Percentiles rank a stretch among this genome's conserved stretches.
These are phyloP conservation scores for Aurelia sp. DNA, from an alignment of 30 jellyfish, hydroid and myxozoan genomes.

Conservation along the genomic window DNA sequence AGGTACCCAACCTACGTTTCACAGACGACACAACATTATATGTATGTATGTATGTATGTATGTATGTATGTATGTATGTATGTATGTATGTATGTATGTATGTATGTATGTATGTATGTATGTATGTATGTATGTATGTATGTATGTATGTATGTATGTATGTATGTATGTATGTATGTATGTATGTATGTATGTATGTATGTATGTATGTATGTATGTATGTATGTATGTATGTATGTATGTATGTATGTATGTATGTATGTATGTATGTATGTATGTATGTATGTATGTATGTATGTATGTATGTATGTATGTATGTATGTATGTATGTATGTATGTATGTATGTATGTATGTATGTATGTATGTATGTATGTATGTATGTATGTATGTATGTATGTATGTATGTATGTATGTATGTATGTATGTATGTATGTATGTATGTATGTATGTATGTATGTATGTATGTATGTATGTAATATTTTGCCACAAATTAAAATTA, in stretches of 20 bases:
- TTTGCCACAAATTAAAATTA: no score
- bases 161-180: neutral
- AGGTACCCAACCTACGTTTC: no score
- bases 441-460: conserved; percentile 11
- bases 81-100: no score
- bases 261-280: conserved; percentile 3
- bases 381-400: conserved; percentile 1
- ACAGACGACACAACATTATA: no score
- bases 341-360: conserved; percentile 7
- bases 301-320: conserved; percentile 13
- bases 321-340: conserved; percentile 7
- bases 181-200: neutral
- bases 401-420: neutral
- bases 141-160: neutral
- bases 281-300: neutral
- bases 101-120: no score
- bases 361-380: conserved; percentile 10
- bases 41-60: no score
- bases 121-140: no score
- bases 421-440: neutral
- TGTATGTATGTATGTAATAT: no score
- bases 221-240: conserved; percentile 5
- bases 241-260: conserved; percentile 11
- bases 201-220: conserved; percentile 10
- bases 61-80: no score